Evolutionary conservation across 2,797 vertebrate species (phyloP).

Genomic region (Brotogeris chrysoptera): DNA sequence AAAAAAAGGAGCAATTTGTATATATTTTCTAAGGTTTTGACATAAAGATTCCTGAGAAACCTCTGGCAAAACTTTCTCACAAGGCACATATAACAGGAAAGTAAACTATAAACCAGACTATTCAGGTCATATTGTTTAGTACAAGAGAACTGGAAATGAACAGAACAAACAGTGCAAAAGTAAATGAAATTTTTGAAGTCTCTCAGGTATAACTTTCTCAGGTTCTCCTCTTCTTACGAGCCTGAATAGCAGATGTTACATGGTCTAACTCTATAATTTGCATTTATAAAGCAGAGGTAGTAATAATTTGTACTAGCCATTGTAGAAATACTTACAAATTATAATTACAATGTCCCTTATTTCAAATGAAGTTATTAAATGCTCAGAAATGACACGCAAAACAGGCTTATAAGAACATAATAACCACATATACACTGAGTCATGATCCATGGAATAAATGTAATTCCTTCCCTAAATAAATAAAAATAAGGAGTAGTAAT

Average conservation of each 20-base stretch:
- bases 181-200: background rate
- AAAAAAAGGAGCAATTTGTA: background rate
- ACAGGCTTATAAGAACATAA: background rate
- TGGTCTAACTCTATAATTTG: background rate
- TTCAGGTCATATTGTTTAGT: background rate
- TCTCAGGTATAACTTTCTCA: background rate
- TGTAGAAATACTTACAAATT: background rate
- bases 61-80: background rate
- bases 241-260: background rate
- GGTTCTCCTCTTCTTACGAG: background rate
- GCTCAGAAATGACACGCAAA: background rate
- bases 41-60: background rate
- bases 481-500: background rate
- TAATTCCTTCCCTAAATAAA: background rate
- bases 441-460: background rate
- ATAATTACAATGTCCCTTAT: background rate
- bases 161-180: background rate
- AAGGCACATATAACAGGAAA: fast-evolving
- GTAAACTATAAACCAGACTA: background rate
- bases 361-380: background rate
- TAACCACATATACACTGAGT: background rate
- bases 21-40: background rate
- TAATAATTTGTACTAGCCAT: background rate
- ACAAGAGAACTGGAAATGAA: background rate
- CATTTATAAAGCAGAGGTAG: background rate